phyloP scores from a whole-genome alignment of 2,113 vertebrate species.

The Solea solea region DNA sequence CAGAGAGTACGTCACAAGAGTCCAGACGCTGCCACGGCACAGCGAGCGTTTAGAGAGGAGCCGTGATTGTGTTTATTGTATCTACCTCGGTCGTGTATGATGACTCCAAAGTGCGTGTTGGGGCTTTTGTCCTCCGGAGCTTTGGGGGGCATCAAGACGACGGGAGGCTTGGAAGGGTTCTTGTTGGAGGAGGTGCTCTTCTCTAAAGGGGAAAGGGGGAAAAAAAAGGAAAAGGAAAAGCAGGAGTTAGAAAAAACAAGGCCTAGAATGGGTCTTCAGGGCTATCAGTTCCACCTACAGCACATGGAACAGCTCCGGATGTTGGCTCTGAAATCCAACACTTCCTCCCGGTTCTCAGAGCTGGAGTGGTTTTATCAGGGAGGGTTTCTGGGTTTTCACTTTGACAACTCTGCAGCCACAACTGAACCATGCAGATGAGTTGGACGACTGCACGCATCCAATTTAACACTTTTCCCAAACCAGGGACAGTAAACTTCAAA shows the following conservation, averaged over 20 bases:
- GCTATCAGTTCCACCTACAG: conserved; percentile 33
- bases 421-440: background rate
- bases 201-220: conserved; percentile 76
- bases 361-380: conserved; percentile 30
- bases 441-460: background rate
- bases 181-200: conserved; percentile 85
- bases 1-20: no score
- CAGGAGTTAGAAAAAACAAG: conserved; percentile 29
- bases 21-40: no score
- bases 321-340: conserved; percentile 39
- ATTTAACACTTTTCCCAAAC: background rate
- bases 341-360: conserved; percentile 38
- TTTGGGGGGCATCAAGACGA: conserved; percentile 82
- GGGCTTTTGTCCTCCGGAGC: conserved; percentile 79
- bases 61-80: background rate
- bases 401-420: background rate
- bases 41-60: no score
- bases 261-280: conserved; percentile 16
- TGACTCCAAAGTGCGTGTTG: conserved; percentile 87
- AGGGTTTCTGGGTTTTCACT: conserved; percentile 24
- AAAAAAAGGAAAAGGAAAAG: background rate
- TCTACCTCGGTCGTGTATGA: conserved; percentile 92
- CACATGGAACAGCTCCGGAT: conserved; percentile 35
- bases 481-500: background rate
- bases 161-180: conserved; percentile 82